Conservation (phyloP, 37 sponge, comb jelly and placozoan genomes). For the Halisarca cf. caerulea region DNA sequence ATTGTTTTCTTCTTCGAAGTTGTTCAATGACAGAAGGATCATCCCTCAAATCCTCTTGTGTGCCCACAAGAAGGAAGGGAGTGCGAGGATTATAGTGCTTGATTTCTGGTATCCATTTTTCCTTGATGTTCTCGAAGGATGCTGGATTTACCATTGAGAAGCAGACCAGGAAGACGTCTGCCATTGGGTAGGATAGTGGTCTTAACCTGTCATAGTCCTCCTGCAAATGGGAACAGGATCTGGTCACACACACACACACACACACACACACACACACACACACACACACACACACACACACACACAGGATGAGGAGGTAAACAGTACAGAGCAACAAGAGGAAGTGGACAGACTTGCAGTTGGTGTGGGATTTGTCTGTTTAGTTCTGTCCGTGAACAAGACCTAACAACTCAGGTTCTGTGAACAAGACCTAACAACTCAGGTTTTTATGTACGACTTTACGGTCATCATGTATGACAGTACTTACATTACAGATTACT, state of each 20-base stretch:
- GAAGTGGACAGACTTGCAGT: too few relatives aligned
- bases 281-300: neutral
- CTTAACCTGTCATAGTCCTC: slow-evolving; percentile 15
- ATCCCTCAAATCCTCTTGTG: slow-evolving; percentile 39
- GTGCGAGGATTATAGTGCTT: slow-evolving; percentile 21
- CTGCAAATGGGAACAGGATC: neutral
- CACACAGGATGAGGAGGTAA: neutral
- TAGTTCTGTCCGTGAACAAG: too few relatives aligned
- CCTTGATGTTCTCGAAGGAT: slow-evolving; percentile 30
- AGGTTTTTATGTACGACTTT: too few relatives aligned
- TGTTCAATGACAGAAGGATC: slow-evolving; percentile 24
- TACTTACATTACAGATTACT: too few relatives aligned
- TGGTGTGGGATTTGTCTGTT: too few relatives aligned
- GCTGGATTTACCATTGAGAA: slow-evolving; percentile 9
- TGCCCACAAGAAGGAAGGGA: slow-evolving; percentile 36
- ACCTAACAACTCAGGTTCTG: too few relatives aligned
- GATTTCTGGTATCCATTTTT: slow-evolving; percentile 41
- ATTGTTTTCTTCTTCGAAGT: slow-evolving; percentile 22
- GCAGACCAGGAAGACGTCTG: slow-evolving; percentile 14
- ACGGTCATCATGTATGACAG: too few relatives aligned
- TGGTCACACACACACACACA: neutral
- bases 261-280: neutral
- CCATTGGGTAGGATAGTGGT: slow-evolving; percentile 8
- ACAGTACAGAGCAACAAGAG: neutral
- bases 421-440: too few relatives aligned